Evolutionary conservation across 2,888 invertebrate species (phyloP).

Genomic region (Pristionchus mayeri): DNA sequence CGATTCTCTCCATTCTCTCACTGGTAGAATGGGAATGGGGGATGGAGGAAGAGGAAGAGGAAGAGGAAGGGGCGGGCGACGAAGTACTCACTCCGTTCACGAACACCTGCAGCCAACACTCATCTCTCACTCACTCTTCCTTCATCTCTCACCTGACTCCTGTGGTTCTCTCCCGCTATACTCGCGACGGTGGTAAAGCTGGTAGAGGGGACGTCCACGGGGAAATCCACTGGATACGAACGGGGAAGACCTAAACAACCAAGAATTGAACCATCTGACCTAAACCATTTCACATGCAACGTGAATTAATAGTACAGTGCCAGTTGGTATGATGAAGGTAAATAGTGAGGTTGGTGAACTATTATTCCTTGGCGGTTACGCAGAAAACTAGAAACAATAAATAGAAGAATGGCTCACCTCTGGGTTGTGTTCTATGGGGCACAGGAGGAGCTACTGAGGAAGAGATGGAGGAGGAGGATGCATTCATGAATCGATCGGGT

Average conservation of each 20-base stretch:
- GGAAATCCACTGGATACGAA: conserved; percentile 63
- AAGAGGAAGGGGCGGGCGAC: conserved; percentile 5
- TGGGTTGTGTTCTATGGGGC: background rate
- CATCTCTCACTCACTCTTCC: too few species aligned
- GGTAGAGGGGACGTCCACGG: conserved; percentile 64
- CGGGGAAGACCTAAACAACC: conserved; percentile 31
- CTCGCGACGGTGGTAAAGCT: conserved; percentile 51
- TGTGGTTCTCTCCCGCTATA: conserved; percentile 42
- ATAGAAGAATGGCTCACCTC: background rate
- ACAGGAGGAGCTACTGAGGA: conserved; percentile 3
- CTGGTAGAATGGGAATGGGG: conserved; percentile 15
- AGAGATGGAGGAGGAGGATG: conserved; percentile 9
- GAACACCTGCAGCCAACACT: conserved; percentile 39
- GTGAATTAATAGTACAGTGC: too few species aligned
- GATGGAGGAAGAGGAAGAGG: conserved; percentile 21
- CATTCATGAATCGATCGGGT: conserved; percentile 31
- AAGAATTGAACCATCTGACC: too few species aligned
- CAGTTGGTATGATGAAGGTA: too few species aligned
- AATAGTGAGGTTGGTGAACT: too few species aligned
- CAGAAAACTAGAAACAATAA: background rate
- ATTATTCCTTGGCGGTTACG: too few species aligned
- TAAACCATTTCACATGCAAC: too few species aligned
- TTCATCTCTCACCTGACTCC: conserved; percentile 42
- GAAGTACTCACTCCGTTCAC: conserved; percentile 18
- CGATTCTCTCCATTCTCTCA: conserved; percentile 10